A percentile compares a stretch with the other conserved stretches of the same genome.
Conservation (phyloP, 2,888 invertebrate genomes). For the Maniola hyperantus region DNA sequence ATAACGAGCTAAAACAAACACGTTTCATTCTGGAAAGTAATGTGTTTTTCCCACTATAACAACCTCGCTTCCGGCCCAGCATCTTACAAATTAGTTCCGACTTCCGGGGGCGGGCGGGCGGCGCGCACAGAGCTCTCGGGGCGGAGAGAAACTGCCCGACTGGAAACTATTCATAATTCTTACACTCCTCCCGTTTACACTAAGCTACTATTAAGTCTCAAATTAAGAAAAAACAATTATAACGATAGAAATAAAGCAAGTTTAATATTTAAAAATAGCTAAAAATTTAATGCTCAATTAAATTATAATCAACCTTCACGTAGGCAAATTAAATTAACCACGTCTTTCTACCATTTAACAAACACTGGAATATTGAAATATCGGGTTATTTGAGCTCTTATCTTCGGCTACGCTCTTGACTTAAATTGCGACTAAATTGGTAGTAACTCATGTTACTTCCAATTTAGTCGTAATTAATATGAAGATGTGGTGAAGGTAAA, state of each 20-base stretch:
- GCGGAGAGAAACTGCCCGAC: neutral
- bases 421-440: too few species aligned
- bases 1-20: neutral
- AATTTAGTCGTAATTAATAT: neutral
- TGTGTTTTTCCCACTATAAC: constrained; percentile 9
- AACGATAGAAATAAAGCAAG: neutral
- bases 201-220: neutral
- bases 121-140: neutral
- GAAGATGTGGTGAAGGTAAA: neutral
- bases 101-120: neutral
- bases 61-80: constrained; percentile 2
- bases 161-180: constrained; percentile 14
- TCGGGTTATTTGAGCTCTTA: neutral
- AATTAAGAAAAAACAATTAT: neutral
- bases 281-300: neutral
- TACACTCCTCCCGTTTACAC: constrained; percentile 3
- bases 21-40: constrained; percentile 2
- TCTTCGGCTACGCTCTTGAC: neutral
- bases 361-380: neutral
- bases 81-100: constrained; percentile 16
- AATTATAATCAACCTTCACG: neutral
- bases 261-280: too few species aligned
- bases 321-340: too few species aligned
- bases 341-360: neutral
- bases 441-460: neutral